Base-by-base conservation (phyloP, 2,113 vertebrate species). In the Semnornis frantzii region DNA sequence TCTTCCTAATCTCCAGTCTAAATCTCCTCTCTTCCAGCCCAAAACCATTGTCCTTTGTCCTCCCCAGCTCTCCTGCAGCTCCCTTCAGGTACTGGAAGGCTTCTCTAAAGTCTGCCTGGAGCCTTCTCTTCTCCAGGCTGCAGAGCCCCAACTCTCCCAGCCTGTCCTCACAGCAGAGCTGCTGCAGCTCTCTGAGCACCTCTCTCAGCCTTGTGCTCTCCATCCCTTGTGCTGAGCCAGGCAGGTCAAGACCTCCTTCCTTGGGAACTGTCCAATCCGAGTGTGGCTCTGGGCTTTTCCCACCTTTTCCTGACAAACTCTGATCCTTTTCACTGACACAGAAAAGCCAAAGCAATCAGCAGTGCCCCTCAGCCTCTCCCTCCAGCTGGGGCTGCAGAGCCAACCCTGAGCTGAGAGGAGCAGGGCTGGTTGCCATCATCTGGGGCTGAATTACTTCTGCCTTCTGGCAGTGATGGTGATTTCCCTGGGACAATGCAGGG, bases 361-460 rank as follows among this genome's bases (percentile, higher is more conserved):
- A 57, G 31, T 68, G 65, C 9, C 44, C 18, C 18, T 14, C 68
- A 48, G 57, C 12, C 31, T 62, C 7, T 77, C 55, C 28, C 57
- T 74, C 44, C 0, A 2, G 76, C 50, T 24, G 59, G 73, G 52
- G 82, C 74, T 44, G 74, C 60, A 15, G 69, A 2, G 23, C 57
- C 25, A 42, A 6, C 75, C 46, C 71, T 1, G 2, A 44, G 69
- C 77, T 27, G 55, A 13, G 25, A 6, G 0, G 0, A 62, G 50
- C 64, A 37, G 69, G 15, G 24, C 62, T 63, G 48, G 13, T 24
- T 13, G 5, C 46, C 85, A 31, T 3, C 46, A 6, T 7, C 58
- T 6, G 37, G 48, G 37, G 63, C 33, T 57, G 59, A 42, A 39
- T 37, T 68, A 3, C 81, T 46, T 6, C n/a, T 0, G 0, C 57